Conservation (phyloP, 2,113 vertebrate species). For the Mobula hypostoma region DNA sequence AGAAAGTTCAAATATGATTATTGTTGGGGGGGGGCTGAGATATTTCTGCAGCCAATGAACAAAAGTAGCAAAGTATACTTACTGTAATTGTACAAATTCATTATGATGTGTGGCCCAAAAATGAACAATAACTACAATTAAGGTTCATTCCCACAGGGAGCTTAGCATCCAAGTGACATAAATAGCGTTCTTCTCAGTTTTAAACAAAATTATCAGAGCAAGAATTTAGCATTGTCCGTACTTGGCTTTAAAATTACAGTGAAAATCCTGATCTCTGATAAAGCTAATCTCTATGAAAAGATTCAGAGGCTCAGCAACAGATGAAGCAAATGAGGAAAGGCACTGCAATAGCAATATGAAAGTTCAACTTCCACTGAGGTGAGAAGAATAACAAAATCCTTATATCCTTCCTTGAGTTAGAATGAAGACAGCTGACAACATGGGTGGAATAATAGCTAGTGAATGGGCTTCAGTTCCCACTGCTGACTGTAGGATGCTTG, state of each 20-base stretch:
- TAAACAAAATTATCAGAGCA: too few species aligned
- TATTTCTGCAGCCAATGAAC: not conserved
- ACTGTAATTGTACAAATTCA: not conserved
- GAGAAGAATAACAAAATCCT: not conserved
- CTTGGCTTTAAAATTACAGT: not conserved
- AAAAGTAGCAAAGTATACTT: not conserved
- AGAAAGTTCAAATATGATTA: not conserved
- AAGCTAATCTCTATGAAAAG: not conserved
- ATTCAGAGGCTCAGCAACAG: not conserved
- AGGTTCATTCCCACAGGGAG: not conserved
- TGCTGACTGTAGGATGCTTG: too few species aligned
- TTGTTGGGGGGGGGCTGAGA: not conserved
- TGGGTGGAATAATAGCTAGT: not conserved
- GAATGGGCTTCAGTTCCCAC: too few species aligned
- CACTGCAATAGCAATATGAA: not conserved
- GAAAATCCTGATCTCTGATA: too few species aligned
- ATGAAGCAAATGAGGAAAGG: not conserved
- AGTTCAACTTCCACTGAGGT: not conserved
- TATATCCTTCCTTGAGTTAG: not conserved
- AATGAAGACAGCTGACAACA: not conserved
- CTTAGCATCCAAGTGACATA: not conserved
- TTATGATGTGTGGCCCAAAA: not conserved
- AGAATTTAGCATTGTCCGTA: not conserved
- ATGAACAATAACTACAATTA: not conserved
- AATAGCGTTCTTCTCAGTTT: constrained; percentile 18